These are phyloP conservation scores for Morone chrysops DNA, from an alignment of 2,113 vertebrate genomes.

Conservation along the genomic window DNA sequence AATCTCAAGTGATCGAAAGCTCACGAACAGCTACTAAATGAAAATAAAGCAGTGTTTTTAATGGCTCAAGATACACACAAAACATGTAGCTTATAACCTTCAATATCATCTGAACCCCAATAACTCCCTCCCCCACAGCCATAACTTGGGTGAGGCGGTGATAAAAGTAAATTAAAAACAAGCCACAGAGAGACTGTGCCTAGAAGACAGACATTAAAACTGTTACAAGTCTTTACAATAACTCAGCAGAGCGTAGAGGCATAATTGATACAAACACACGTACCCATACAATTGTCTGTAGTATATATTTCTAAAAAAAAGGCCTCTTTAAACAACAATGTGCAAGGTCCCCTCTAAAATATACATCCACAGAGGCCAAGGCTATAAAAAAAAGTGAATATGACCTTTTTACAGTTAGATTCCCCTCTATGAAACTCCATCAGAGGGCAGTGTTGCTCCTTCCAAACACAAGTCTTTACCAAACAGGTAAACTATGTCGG, in stretches of 20 bases:
- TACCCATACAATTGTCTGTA: no score
- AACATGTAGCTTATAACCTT: no score
- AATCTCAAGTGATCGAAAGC: background rate
- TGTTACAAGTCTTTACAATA: no score
- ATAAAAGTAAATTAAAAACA: no score
- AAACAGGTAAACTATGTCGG: background rate
- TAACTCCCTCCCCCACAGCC: no score
- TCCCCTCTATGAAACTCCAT: constrained; percentile 13
- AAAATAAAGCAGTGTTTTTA: background rate
- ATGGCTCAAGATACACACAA: no score
- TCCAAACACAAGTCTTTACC: background rate
- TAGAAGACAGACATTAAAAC: no score
- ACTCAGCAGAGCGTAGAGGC: no score
- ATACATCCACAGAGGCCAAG: background rate
- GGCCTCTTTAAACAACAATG: background rate
- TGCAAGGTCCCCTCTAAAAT: background rate
- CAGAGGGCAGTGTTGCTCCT: constrained; percentile 52
- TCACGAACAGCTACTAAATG: background rate
- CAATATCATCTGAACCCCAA: no score
- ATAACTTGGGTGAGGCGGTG: no score
- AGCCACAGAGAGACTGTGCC: no score
- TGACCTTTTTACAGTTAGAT: background rate
- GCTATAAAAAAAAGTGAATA: background rate
- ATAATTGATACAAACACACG: no score
- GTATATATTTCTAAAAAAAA: background rate